Evolutionary conservation across 2,888 invertebrate species (phyloP), one percentile per base, ranked within the genome.

Genomic region (Melinopterus prodromus): DNA sequence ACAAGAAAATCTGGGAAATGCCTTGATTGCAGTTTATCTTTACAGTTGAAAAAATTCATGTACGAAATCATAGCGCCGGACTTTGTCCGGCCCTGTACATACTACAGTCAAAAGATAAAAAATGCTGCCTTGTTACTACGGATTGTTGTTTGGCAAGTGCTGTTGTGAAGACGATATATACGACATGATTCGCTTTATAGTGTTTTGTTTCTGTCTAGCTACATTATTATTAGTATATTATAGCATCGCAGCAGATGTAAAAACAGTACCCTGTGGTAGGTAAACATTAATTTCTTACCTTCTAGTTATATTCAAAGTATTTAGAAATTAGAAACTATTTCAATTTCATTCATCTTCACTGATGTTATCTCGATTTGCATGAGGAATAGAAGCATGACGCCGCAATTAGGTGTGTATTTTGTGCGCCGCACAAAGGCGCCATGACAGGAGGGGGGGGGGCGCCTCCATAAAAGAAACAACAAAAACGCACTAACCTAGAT

Each of bases 241-340:
- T 26, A 76, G 81, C 75, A 77, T 79, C 16, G 70, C 75, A 5
- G 69, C 79, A 1, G 81, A 79, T 6, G 75, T 79, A 14, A 79
- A 81, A 35, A 71, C 77, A 75, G 74, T 75, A 53, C 76, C 79
- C 70, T 81, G 81, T 79, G 81, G 81, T 81, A 81, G 81, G 81
- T 81, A 81, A 81, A 81, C 79, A 78, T 70, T 78, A 16, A 26
- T 35, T 16, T 75, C 1, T 53, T 53, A 53, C 12, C 16, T 36
- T 76, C 16, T 26, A 14, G 69, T 76, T 69, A 38, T 76, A 71
- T 70, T n/a, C 35, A 6, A 80, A 16, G 37, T 77, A 16, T 72
- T 77, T 71, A 7, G 53, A 76, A 16, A 53, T 76, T 14, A 6
- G 14, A 9, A 15, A 7, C 76, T 6, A 9, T 16, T 26, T 70